Evolutionary conservation across 92 coral and sea anemone species (phyloP).

Genomic region (Zoanthus gigantus): DNA sequence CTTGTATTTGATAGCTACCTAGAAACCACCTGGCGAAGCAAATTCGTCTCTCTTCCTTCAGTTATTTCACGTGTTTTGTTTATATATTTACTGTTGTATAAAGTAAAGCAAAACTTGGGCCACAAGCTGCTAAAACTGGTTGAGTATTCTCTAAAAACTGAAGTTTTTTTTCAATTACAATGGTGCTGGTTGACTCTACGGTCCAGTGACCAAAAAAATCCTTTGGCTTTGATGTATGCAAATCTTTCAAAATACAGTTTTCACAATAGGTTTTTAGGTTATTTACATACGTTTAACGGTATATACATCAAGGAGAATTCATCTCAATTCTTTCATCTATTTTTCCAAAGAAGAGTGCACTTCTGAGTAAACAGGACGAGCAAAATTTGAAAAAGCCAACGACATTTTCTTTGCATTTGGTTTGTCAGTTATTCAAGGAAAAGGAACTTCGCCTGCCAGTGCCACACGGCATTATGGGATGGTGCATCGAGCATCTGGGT

Average conservation of each 20-base stretch:
- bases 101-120: background rate
- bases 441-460: background rate
- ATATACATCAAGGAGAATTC: background rate
- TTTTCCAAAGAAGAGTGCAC: background rate
- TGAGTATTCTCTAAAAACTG: background rate
- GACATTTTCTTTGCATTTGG: background rate
- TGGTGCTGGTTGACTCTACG: constrained; percentile 24
- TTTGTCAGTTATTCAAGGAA: background rate
- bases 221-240: constrained; percentile 32
- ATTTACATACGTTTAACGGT: constrained; percentile 22
- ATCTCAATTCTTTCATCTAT: background rate
- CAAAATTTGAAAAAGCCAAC: background rate
- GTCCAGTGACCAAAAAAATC: constrained; percentile 21
- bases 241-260: background rate
- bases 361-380: background rate
- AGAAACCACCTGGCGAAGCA: constrained; percentile 21
- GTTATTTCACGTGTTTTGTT: background rate
- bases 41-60: constrained; percentile 6
- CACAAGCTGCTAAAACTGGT: constrained; percentile 36
- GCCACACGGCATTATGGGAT: constrained; percentile 39
- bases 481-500: background rate
- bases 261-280: constrained; percentile 27
- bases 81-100: constrained; percentile 28
- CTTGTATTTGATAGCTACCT: constrained; percentile 13
- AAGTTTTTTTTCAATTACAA: constrained; percentile 13